These are phyloP conservation scores for Delphinus delphis DNA, from an alignment of 2,113 vertebrate species.

Conservation along the genomic window DNA sequence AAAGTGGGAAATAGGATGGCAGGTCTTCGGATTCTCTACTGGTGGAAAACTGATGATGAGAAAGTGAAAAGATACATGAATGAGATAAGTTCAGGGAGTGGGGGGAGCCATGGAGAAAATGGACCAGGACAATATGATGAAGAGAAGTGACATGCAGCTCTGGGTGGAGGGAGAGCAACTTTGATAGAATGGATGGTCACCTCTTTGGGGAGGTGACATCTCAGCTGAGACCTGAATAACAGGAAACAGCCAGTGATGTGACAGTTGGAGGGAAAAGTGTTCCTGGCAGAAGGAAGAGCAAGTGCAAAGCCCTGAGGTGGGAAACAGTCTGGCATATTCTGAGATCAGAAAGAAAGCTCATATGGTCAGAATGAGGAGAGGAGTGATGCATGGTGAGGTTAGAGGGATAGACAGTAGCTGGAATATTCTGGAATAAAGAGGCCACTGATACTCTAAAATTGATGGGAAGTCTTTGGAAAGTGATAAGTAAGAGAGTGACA, in stretches of 20 bases:
- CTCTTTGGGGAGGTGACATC: not conserved
- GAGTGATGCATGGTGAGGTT: not conserved
- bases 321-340: not conserved
- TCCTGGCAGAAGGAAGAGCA: not conserved
- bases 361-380: not conserved
- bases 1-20: no score
- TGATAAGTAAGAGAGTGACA: not conserved
- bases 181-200: not conserved
- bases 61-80: rapidly evolving
- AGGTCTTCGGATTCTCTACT: no score
- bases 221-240: not conserved
- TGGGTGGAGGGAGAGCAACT: not conserved
- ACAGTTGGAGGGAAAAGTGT: not conserved
- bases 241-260: not conserved
- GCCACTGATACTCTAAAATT: not conserved
- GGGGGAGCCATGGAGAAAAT: not conserved
- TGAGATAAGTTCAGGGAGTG: not conserved
- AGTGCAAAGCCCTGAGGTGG: not conserved
- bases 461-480: not conserved
- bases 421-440: not conserved
- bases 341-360: not conserved
- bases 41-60: not conserved
- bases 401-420: not conserved
- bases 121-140: not conserved
- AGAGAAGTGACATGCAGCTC: not conserved